phyloP scores from a whole-genome alignment of 2,797 vertebrate genomes.

The Pseudomugil gertrudae region DNA sequence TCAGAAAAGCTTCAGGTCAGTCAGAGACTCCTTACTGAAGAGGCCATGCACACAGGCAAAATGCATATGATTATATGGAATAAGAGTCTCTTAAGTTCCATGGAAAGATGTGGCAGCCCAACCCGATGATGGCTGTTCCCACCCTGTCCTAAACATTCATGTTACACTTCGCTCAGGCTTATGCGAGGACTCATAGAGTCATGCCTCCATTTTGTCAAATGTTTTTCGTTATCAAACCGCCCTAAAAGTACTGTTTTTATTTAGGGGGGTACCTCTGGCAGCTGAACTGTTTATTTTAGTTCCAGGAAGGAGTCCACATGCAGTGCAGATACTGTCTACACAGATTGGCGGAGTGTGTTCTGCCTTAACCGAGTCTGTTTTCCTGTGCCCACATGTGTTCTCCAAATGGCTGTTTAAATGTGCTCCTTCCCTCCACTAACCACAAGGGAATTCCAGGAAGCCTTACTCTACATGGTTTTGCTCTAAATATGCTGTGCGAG shows the following conservation, averaged over 20 bases:
- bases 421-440: slow-evolving; percentile 67
- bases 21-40: slow-evolving; percentile 22
- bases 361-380: slow-evolving; percentile 59
- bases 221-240: slow-evolving; percentile 8
- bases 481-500: slow-evolving; percentile 52
- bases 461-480: slow-evolving; percentile 59
- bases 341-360: slow-evolving; percentile 49
- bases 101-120: slow-evolving; percentile 12
- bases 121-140: slow-evolving; percentile 18
- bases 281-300: slow-evolving; percentile 59
- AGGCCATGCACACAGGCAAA: slow-evolving; percentile 9
- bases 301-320: slow-evolving; percentile 44
- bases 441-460: slow-evolving; percentile 71
- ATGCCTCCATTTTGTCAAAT: slow-evolving; percentile 5
- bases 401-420: slow-evolving; percentile 69
- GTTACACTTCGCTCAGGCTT: neutral
- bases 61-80: slow-evolving; percentile 48
- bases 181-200: slow-evolving; percentile 8
- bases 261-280: slow-evolving; percentile 30
- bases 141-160: slow-evolving; percentile 5
- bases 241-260: neutral
- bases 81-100: slow-evolving; percentile 29
- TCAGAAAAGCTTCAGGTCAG: slow-evolving; percentile 17
- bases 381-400: slow-evolving; percentile 73
- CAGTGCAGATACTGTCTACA: slow-evolving; percentile 56